Conservation (phyloP, 2,113 vertebrate species). For the Ancistrus triradiatus region DNA sequence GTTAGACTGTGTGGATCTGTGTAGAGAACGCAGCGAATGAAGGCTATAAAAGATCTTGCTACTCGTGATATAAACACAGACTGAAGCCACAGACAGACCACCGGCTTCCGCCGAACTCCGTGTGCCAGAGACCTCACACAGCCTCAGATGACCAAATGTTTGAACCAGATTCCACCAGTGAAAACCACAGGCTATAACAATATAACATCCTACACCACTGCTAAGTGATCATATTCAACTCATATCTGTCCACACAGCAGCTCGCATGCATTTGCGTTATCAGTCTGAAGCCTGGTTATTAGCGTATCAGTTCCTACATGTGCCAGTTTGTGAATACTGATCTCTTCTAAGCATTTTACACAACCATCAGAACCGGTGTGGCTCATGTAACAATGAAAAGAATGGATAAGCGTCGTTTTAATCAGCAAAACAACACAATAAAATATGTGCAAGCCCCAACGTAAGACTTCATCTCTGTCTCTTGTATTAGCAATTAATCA, state of each 20-base stretch:
- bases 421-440: constrained; percentile 12
- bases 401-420: neutral
- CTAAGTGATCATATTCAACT: no score
- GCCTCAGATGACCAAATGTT: neutral
- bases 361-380: neutral
- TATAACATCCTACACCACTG: neutral
- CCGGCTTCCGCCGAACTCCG: constrained; percentile 13
- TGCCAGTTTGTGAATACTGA: constrained; percentile 8
- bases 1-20: no score
- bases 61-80: neutral
- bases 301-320: neutral
- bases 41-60: neutral
- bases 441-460: constrained; percentile 2
- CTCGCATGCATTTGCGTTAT: neutral
- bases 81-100: neutral
- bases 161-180: neutral
- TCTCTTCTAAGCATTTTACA: neutral
- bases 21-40: no score
- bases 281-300: neutral
- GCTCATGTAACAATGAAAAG: neutral
- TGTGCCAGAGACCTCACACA: neutral
- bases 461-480: constrained; percentile 11
- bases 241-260: neutral
- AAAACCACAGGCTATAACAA: neutral
- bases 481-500: constrained; percentile 28